Percentiles rank a stretch among this genome's conserved stretches.
phyloP scores from a whole-genome alignment of 2,113 vertebrate genomes.

The Alexandromys fortis region DNA sequence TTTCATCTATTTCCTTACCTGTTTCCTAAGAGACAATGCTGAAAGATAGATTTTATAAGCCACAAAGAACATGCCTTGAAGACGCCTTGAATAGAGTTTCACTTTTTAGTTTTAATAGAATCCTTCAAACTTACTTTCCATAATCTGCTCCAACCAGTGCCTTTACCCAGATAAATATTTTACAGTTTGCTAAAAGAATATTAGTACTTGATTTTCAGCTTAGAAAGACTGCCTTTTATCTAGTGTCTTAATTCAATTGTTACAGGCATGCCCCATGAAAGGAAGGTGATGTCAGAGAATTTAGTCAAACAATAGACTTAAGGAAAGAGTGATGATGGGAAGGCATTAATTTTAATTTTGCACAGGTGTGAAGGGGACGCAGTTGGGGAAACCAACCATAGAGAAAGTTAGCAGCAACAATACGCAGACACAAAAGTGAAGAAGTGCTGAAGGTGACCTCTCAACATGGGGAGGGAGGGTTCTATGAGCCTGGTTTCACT shows the following conservation, averaged over 20 bases:
- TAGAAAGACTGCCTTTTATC: background rate
- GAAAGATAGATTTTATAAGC: background rate
- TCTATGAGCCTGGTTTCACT: background rate
- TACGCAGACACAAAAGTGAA: background rate
- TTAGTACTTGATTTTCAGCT: background rate
- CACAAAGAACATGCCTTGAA: background rate
- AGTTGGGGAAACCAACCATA: background rate
- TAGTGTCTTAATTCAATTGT: background rate
- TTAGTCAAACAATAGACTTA: background rate
- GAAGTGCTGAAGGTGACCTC: background rate
- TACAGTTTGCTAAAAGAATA: background rate
- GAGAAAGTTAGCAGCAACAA: background rate
- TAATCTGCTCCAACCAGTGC: background rate
- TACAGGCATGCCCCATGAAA: background rate
- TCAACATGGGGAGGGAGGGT: too few species aligned
- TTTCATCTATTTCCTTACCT: background rate
- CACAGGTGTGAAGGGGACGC: fast-evolving
- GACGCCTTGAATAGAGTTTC: background rate
- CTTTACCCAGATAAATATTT: background rate
- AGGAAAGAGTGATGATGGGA: background rate
- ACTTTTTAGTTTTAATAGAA: background rate
- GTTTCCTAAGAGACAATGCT: background rate
- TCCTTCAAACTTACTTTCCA: background rate
- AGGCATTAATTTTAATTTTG: background rate
- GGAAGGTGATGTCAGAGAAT: background rate